Evolutionary conservation across 2,797 vertebrate genomes (phyloP).

Genomic region (Xiphophorus birchmanni): DNA sequence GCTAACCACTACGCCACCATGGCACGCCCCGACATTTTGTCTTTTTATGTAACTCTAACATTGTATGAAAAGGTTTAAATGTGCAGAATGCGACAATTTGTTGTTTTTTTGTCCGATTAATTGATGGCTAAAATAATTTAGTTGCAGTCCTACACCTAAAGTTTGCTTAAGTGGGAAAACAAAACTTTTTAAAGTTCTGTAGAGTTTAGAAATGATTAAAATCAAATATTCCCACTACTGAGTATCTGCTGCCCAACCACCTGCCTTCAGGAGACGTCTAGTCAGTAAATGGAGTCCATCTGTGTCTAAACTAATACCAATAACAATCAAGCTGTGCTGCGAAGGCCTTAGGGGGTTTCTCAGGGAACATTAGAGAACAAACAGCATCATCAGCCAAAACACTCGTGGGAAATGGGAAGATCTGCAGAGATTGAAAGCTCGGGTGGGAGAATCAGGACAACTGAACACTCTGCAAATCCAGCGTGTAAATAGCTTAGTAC

Average conservation of each 20-base stretch:
- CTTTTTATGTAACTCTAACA: no score
- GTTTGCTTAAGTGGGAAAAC: not conserved
- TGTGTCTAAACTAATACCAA: not conserved
- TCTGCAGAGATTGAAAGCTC: not conserved
- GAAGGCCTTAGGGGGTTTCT: not conserved
- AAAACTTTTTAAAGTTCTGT: not conserved
- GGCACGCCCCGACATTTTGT: no score
- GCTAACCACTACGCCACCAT: no score
- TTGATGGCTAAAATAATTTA: no score
- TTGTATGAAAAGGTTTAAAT: no score
- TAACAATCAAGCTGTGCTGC: not conserved
- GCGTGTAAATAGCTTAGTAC: not conserved
- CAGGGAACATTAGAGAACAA: not conserved
- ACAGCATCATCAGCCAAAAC: not conserved
- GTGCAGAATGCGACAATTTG: no score
- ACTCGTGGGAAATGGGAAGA: not conserved
- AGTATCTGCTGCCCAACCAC: not conserved
- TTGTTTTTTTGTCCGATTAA: no score
- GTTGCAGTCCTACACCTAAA: not conserved
- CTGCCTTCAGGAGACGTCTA: not conserved
- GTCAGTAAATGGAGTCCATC: not conserved
- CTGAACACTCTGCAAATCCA: not conserved
- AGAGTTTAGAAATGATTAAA: not conserved
- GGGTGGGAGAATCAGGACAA: not conserved
- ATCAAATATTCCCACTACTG: not conserved